Conservation (phyloP, 2,888 invertebrate species). For the Cloeon dipterum region DNA sequence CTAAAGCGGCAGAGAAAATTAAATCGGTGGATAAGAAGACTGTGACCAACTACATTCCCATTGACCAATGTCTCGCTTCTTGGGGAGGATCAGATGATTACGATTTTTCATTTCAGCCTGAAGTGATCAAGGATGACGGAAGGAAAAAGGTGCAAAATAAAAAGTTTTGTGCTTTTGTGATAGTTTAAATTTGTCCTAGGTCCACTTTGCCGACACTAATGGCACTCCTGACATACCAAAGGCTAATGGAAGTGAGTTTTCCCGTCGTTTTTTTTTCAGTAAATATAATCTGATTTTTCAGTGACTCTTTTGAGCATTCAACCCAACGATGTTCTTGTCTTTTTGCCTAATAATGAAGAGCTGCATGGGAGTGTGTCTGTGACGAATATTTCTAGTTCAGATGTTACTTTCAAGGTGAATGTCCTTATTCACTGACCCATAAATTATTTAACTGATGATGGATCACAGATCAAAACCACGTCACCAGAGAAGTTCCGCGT, state of each 20-base stretch:
- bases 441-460: neutral
- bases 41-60: conserved; percentile 46
- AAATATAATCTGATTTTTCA: no score
- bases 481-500: conserved; percentile 90
- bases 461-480: conserved; percentile 74
- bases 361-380: conserved; percentile 39
- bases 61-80: conserved; percentile 44
- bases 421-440: conserved; percentile 1
- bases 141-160: conserved; percentile 20
- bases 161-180: no score
- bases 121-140: conserved; percentile 16
- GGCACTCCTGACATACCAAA: no score
- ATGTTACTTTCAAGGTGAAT: conserved; percentile 42
- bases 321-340: conserved; percentile 47
- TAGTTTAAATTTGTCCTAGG: conserved; percentile 18
- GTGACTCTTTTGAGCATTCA: conserved; percentile 33
- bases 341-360: conserved; percentile 41
- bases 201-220: conserved; percentile 39
- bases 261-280: no score
- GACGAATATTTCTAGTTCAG: conserved; percentile 37
- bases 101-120: conserved; percentile 44
- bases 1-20: conserved; percentile 70
- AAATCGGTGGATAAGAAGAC: conserved; percentile 58
- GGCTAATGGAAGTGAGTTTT: no score
- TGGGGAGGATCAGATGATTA: conserved; percentile 69